Percentiles rank a stretch among this genome's conserved stretches.
These are phyloP conservation scores for Amphipyra tragopoginis DNA, from an alignment of 2,888 invertebrate genomes.

Conservation along the genomic window DNA sequence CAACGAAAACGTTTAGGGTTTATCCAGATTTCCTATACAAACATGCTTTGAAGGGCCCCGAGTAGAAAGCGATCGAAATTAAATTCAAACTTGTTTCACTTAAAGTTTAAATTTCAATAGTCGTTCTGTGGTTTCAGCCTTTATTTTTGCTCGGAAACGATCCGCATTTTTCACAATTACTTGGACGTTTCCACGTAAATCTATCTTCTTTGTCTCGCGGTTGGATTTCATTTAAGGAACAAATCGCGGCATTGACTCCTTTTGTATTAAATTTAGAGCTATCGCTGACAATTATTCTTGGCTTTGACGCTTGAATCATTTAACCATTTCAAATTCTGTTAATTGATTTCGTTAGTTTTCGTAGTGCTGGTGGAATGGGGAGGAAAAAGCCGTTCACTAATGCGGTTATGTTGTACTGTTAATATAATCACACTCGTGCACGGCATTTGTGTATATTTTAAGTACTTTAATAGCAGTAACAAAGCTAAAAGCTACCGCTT, in stretches of 20 bases:
- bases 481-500: too few species aligned
- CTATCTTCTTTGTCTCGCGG: slow-evolving; percentile 85
- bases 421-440: too few species aligned
- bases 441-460: too few species aligned
- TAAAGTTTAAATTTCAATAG: slow-evolving; percentile 57
- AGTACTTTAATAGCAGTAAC: too few species aligned
- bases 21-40: slow-evolving; percentile 66
- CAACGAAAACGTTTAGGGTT: slow-evolving; percentile 75
- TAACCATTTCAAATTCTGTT: slow-evolving; percentile 22
- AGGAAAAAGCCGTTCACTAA: background rate
- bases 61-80: slow-evolving; percentile 40
- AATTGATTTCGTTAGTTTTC: slow-evolving; percentile 30
- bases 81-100: slow-evolving; percentile 42
- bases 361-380: background rate
- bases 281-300: slow-evolving; percentile 56
- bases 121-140: slow-evolving; percentile 62
- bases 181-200: slow-evolving; percentile 86
- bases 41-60: slow-evolving; percentile 47
- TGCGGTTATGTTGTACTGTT: too few species aligned
- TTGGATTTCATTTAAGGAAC: slow-evolving; percentile 82
- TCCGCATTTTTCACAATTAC: slow-evolving; percentile 89
- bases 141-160: slow-evolving; percentile 77
- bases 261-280: slow-evolving; percentile 71
- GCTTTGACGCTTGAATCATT: slow-evolving; percentile 41
- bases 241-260: slow-evolving; percentile 77